phyloP scores from a whole-genome alignment of 2,113 vertebrate species.

The Mormyrus lacerda region DNA sequence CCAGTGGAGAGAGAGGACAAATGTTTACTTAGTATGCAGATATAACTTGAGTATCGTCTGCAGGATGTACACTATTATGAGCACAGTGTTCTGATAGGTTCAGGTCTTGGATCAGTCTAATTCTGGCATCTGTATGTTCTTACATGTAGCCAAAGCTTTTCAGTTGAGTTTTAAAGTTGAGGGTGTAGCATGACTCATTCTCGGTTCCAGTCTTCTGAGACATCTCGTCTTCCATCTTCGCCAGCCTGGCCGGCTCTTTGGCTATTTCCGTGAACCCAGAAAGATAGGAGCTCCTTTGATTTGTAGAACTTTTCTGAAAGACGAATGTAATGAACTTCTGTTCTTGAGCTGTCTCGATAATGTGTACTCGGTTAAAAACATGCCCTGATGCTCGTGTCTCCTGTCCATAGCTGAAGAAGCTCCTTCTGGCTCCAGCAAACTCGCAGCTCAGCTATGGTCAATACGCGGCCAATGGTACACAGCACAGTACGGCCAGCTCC shows the following conservation, averaged over 20 bases:
- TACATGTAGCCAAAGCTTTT: background rate
- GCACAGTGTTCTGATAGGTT: background rate
- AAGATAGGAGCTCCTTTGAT: background rate
- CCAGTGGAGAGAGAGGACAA: background rate
- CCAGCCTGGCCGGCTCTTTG: background rate
- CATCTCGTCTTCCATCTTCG: background rate
- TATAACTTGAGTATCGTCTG: background rate
- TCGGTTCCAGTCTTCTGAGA: background rate
- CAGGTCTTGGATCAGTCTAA: background rate
- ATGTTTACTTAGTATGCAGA: background rate
- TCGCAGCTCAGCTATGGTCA: constrained; percentile 98
- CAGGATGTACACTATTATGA: background rate
- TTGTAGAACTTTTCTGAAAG: background rate
- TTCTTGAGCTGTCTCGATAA: background rate
- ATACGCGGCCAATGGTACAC: constrained; percentile 88
- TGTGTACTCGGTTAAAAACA: background rate
- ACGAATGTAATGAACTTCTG: background rate
- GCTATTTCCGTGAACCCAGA: background rate
- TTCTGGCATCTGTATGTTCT: background rate
- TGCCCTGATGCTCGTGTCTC: constrained; percentile 37
- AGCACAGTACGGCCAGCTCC: constrained; percentile 88
- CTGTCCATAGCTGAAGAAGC: constrained; percentile 90
- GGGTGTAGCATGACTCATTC: background rate
- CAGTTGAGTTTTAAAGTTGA: background rate
- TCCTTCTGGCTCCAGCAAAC: constrained; percentile 96